A percentile compares a stretch with the other conserved stretches of the same genome.
phyloP scores from a whole-genome alignment of 2,113 vertebrate genomes.

The Motacilla alba region DNA sequence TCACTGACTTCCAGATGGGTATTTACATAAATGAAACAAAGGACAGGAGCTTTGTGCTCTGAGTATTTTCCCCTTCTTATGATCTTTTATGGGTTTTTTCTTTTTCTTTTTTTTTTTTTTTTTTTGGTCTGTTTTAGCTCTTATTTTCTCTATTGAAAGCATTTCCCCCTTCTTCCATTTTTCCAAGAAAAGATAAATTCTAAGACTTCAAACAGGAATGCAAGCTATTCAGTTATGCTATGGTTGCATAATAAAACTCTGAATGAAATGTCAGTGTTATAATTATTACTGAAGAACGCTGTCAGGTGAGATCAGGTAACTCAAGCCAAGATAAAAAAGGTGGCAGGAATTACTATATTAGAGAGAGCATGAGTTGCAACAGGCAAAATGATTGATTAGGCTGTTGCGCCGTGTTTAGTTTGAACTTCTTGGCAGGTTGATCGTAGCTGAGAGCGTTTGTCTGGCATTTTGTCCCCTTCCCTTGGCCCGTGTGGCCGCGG shows the following conservation, averaged over 20 bases:
- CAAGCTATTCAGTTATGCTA: slow-evolving; percentile 3
- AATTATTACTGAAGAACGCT: background rate
- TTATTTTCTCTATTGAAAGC: background rate
- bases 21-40: slow-evolving; percentile 1
- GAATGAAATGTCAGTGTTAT: slow-evolving; percentile 19
- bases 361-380: background rate
- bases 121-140: background rate
- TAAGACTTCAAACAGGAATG: background rate
- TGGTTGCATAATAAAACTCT: background rate
- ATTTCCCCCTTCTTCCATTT: background rate
- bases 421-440: background rate
- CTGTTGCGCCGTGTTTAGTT: background rate
- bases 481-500: accelerated
- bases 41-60: background rate
- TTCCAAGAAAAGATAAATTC: background rate
- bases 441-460: background rate
- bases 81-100: background rate
- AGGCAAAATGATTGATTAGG: background rate
- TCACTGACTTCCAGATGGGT: background rate
- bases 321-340: background rate
- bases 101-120: background rate
- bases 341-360: background rate
- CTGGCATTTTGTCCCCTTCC: background rate
- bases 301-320: background rate
- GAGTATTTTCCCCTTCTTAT: background rate